Evolutionary conservation across 2,113 vertebrate genomes (phyloP), one percentile per base, ranked within the genome.

Genomic region (Odontesthes bonariensis): DNA sequence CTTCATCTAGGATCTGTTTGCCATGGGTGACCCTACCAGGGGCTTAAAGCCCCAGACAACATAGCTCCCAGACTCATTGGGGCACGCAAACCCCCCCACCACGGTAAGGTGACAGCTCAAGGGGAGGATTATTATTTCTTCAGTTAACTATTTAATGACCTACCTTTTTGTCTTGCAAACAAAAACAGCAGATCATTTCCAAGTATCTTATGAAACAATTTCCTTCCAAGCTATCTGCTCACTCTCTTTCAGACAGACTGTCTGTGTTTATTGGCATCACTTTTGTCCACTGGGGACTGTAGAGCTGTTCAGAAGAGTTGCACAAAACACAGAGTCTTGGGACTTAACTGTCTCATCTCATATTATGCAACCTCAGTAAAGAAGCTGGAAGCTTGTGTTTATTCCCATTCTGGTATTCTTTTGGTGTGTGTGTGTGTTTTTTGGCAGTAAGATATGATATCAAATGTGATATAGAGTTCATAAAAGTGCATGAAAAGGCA

Each of bases 261-360:
- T 80, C 32, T 66, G 38, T 44, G 22, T 61, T 9, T 56, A 27
- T 35, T 27, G 64, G 55, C 64, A 11, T 62, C 70, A 61, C 42
- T 10, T 64, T 53, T 38, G 59, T 52, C 57, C 46, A 13, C 38
- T 23, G 23, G n/a, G 56, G 12, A 23, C 51, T 11, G 6, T 27
- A 69, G 65, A 74, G 58, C 58, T 27, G 65, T 46, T 58, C 1
- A 58, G 27, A 54, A 19, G 32, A n/a, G 54, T 47, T 12, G 38
- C 72, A 66, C 31, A 49, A 20, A 58, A 69, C 44, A 27, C 55
- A 16, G 40, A 55, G 9, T 46, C 47, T 31, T 23, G 69, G 53
- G 56, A 35, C 54, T 54, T 32, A 5, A 40, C 60, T 59, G 19
- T 53, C 52, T 38, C 59, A 31, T 75, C 49, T 71, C 32, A 47